These are phyloP conservation scores for Scaptomyza hsui DNA, from an alignment of 1,140 invertebrate genomes.

Conservation along the genomic window DNA sequence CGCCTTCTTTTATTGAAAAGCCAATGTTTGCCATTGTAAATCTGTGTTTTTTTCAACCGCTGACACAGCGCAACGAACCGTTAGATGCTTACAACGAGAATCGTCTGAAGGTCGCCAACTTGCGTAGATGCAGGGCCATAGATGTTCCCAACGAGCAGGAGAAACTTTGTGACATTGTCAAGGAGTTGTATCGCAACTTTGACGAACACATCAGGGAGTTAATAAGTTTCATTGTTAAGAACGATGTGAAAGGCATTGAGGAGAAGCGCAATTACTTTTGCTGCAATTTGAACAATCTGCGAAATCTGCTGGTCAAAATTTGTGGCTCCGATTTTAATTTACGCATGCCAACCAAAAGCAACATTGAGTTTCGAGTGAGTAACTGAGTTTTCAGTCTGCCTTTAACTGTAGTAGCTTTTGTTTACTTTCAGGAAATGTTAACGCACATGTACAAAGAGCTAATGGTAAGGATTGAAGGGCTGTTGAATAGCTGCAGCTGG, in stretches of 20 bases:
- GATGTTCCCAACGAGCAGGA: slow-evolving; percentile 1
- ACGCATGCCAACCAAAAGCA: slow-evolving; percentile 61
- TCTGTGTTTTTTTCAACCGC: slow-evolving; percentile 61
- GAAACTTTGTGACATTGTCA: slow-evolving; percentile 7
- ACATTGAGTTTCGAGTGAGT: slow-evolving; percentile 67
- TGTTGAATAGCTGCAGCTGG: slow-evolving; percentile 34
- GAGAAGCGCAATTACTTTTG: slow-evolving; percentile 51
- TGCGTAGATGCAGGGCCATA: slow-evolving; percentile 34
- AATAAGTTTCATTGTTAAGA: slow-evolving; percentile 49
- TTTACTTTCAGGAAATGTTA: slow-evolving; percentile 53
- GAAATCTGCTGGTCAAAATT: slow-evolving; percentile 55
- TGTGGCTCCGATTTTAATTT: slow-evolving; percentile 65
- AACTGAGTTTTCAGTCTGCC: background rate
- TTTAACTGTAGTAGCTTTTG: background rate
- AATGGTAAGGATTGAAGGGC: slow-evolving; percentile 46
- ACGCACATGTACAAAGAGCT: slow-evolving; percentile 68
- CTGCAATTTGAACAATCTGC: slow-evolving; percentile 55
- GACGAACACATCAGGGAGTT: slow-evolving; percentile 56
- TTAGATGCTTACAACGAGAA: slow-evolving; percentile 57
- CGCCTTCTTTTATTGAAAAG: too few species aligned
- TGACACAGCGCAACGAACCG: slow-evolving; percentile 35
- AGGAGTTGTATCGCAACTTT: slow-evolving; percentile 54
- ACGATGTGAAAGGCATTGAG: slow-evolving; percentile 19
- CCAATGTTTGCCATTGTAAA: slow-evolving; percentile 61
- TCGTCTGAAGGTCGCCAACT: slow-evolving; percentile 14